Conservation (phyloP, 2,888 invertebrate species). For the Onthophagus sagittarius region DNA sequence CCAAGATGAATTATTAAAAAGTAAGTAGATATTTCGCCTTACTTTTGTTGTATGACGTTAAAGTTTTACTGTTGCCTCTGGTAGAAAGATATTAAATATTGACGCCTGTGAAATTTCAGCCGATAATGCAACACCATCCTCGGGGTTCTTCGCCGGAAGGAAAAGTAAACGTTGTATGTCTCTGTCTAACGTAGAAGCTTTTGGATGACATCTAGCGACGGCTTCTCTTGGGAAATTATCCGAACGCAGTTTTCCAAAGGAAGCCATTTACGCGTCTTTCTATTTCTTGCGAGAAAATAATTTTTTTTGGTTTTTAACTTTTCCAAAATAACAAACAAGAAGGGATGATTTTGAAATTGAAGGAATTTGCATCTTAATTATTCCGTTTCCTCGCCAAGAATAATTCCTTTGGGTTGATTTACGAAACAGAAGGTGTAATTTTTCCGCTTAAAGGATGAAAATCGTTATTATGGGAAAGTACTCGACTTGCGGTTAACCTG, state of each 20-base stretch:
- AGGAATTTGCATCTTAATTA: background rate
- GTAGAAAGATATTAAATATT: too few species aligned
- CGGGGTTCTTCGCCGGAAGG: background rate
- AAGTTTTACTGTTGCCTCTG: background rate
- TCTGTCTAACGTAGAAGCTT: background rate
- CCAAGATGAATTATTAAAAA: background rate
- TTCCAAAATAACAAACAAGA: too few species aligned
- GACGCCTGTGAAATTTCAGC: background rate
- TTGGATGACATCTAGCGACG: background rate
- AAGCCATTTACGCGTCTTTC: background rate
- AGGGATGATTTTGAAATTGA: background rate
- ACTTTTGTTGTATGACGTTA: background rate
- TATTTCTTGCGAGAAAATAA: background rate
- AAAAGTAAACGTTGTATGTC: background rate
- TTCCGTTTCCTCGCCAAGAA: background rate
- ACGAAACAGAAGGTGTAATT: background rate
- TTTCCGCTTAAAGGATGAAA: background rate
- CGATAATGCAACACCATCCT: background rate
- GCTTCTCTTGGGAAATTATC: background rate
- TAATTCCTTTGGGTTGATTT: background rate
- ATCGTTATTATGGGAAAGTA: background rate
- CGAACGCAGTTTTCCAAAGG: background rate
- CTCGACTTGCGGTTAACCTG: background rate
- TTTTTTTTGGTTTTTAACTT: background rate
- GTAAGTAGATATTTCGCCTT: background rate